Base-by-base conservation (phyloP, 1,140 invertebrate species). In the Bombus confusus region DNA sequence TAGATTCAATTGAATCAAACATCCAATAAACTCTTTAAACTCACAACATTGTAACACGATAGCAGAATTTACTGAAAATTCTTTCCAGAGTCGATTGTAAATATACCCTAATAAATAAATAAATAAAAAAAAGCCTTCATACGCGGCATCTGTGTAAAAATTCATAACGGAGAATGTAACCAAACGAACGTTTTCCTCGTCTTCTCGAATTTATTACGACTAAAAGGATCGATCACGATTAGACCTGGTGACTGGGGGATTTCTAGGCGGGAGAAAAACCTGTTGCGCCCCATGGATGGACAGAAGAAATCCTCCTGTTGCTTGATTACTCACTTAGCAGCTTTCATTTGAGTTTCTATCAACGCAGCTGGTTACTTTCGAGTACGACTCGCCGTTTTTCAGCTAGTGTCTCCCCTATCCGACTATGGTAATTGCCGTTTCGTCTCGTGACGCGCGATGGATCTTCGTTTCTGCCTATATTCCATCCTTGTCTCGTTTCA, bases 291-390 rank as follows among this genome's bases (percentile, higher is more conserved):
- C 83, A 39, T 37, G 83, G 83, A 62, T 59, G 66, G 66, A 4
- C 52, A 80, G 83, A 85, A 85, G 83, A 85, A 85, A 85, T 85
- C 47, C 64, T 79, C 41, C 62, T 62, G n/a, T 80, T 72, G 68
- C 76, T 62, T 80, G 83, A 85, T 85, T 69, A 80, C 83, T 85
- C 83, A 85, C 83, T 85, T 85, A 85, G 37, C 83, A 85, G 83
- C 83, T 85, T 85, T 85, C 83, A 72, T 85, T 85, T 80, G 83
- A 85, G 83, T 85, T 85, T 85, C 83, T 85, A 85, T 80, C 76
- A 79, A 39, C 66, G 76, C 31, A 34, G 5, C n/a, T 41, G 76
- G 68, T 80, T 52, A 72, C 83, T 84, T 84, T 84, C 82, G 82
- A 84, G 47, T 34, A 12, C n/a, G 10, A 12, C 9, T n/a, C 31